Percentiles rank a stretch among this genome's conserved stretches.
Evolutionary conservation across 1,140 invertebrate genomes (phyloP).

Genomic region (Saccostrea cuccullata): DNA sequence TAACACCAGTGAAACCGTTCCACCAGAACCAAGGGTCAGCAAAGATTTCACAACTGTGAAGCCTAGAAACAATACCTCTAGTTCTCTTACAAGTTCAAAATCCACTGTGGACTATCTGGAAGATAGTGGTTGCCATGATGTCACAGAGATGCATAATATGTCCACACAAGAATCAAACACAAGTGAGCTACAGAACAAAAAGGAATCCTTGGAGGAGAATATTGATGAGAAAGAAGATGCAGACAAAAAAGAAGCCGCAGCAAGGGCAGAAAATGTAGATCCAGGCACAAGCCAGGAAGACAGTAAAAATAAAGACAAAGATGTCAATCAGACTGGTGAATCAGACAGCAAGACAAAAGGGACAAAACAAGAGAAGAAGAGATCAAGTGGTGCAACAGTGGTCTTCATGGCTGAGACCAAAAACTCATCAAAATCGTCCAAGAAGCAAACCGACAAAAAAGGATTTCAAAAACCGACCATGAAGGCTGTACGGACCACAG

Average conservation of each 20-base stretch:
- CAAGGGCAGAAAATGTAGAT: neutral
- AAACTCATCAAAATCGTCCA: neutral
- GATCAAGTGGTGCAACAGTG: neutral
- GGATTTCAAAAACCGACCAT: conserved; percentile 29
- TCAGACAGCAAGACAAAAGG: neutral
- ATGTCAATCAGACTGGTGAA: neutral
- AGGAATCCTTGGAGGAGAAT: neutral
- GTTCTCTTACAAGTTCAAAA: conserved; percentile 8
- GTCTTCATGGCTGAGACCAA: neutral
- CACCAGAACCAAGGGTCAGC: neutral
- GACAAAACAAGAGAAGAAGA: neutral
- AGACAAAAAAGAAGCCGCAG: neutral
- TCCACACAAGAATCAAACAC: conserved; percentile 31
- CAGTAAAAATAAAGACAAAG: neutral
- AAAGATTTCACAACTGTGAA: conserved; percentile 15
- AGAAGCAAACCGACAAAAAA: conserved; percentile 1
- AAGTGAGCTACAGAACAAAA: neutral
- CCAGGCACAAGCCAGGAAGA: neutral
- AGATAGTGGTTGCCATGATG: conserved; percentile 21
- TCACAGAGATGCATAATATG: conserved; percentile 11
- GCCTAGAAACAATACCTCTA: neutral
- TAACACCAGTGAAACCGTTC: conserved; percentile 8
- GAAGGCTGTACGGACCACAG: conserved; percentile 54
- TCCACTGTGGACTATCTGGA: conserved; percentile 11
- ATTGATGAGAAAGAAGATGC: neutral